Evolutionary conservation across 1,140 invertebrate species (phyloP).

Genomic region (Ruditapes philippinarum): DNA sequence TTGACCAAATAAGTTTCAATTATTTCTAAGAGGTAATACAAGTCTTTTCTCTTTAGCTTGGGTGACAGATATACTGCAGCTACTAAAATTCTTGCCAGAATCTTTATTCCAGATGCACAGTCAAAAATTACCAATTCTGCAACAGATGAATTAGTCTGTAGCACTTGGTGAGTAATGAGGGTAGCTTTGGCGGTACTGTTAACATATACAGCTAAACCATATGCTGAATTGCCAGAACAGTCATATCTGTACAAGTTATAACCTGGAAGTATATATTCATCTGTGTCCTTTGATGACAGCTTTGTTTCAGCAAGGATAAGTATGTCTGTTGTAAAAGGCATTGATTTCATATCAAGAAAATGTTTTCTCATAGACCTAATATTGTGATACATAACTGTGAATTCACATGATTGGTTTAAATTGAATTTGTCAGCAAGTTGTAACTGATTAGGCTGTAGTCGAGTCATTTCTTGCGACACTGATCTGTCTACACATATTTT

Average conservation of each 20-base stretch:
- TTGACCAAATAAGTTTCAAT: too few relatives aligned
- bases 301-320: conserved; percentile 4
- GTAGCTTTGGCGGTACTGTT: too few relatives aligned
- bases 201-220: background rate
- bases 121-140: too few relatives aligned
- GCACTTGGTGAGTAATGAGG: too few relatives aligned
- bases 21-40: too few relatives aligned
- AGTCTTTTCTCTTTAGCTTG: background rate
- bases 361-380: background rate
- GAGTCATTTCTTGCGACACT: background rate
- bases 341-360: background rate
- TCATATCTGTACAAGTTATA: background rate
- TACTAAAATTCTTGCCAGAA: background rate
- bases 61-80: background rate
- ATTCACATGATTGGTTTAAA: background rate
- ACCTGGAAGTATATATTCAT: background rate
- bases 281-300: too few relatives aligned
- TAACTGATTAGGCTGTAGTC: background rate
- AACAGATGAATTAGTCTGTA: too few relatives aligned
- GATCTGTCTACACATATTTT: background rate
- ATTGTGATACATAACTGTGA: background rate
- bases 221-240: background rate
- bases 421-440: background rate
- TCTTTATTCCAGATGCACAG: too few relatives aligned
- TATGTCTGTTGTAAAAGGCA: background rate